Evolutionary conservation across 2,888 invertebrate genomes (phyloP).

Genomic region (Meteorus colon): DNA sequence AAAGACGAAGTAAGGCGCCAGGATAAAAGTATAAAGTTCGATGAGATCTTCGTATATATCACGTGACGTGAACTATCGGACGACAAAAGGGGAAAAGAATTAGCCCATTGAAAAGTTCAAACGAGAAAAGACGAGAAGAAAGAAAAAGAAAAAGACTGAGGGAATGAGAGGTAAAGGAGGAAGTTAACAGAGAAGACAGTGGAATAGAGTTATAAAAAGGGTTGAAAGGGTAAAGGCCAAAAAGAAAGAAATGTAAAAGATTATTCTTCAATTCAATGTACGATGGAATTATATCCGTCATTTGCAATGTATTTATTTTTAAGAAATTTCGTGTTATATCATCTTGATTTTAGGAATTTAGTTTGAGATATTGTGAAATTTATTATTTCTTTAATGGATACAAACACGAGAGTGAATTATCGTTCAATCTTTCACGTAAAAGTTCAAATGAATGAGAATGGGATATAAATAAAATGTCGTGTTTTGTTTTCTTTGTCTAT

Average conservation of each 20-base stretch:
- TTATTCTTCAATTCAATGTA: not conserved
- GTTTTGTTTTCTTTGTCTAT: too few relatives aligned
- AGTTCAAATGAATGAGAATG: too few relatives aligned
- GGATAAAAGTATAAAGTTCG: conserved; percentile 42
- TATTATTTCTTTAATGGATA: not conserved
- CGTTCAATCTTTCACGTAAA: too few relatives aligned
- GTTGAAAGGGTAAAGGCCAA: not conserved
- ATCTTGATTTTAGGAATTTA: not conserved
- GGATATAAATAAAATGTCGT: too few relatives aligned
- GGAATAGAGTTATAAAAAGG: not conserved
- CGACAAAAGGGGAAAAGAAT: conserved; percentile 41
- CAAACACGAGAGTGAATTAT: too few relatives aligned
- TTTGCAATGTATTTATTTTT: not conserved
- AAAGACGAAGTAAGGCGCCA: conserved; percentile 2
- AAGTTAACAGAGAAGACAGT: not conserved
- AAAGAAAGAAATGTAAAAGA: not conserved
- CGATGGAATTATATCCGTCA: not conserved
- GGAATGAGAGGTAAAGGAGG: not conserved
- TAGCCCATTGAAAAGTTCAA: conserved; percentile 33
- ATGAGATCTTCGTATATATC: conserved; percentile 39
- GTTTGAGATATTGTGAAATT: not conserved
- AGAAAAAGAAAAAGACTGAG: conserved; percentile 30
- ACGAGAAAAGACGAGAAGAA: conserved; percentile 25
- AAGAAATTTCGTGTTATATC: not conserved
- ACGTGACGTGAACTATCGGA: conserved; percentile 40